Evolutionary conservation across 2,113 vertebrate species (phyloP).

Genomic region (Nicator chloris): DNA sequence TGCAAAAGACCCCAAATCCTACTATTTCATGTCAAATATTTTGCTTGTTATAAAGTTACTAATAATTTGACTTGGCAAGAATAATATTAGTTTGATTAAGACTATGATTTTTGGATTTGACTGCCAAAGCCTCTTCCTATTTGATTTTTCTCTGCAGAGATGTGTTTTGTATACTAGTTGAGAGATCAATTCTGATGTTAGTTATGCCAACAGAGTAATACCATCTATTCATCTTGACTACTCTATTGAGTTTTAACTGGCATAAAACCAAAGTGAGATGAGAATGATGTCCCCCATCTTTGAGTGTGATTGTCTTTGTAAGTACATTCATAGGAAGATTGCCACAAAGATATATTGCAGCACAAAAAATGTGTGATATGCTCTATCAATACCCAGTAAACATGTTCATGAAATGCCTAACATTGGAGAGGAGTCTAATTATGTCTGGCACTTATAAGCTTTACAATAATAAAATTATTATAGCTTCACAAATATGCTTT

Average conservation of each 20-base stretch:
- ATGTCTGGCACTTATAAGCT: background rate
- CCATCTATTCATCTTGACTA: background rate
- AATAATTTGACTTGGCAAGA: background rate
- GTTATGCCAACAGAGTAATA: background rate
- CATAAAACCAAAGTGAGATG: background rate
- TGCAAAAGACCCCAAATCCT: background rate
- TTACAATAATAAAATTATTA: background rate
- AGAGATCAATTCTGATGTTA: background rate
- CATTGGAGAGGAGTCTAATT: background rate
- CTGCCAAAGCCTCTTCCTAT: background rate
- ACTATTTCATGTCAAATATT: background rate
- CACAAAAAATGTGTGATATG: background rate
- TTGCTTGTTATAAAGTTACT: background rate
- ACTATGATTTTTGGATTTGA: background rate
- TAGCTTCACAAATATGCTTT: background rate
- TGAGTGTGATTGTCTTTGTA: background rate
- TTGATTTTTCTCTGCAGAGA: background rate
- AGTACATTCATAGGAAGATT: background rate
- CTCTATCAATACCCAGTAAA: background rate
- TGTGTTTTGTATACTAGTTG: background rate
- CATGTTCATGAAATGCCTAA: background rate
- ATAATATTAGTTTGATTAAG: background rate
- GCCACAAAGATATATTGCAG: background rate
- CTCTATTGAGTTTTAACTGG: background rate
- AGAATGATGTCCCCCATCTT: background rate